These are phyloP conservation scores for Sisyra terminalis DNA, from an alignment of 2,888 invertebrate genomes.

Conservation along the genomic window DNA sequence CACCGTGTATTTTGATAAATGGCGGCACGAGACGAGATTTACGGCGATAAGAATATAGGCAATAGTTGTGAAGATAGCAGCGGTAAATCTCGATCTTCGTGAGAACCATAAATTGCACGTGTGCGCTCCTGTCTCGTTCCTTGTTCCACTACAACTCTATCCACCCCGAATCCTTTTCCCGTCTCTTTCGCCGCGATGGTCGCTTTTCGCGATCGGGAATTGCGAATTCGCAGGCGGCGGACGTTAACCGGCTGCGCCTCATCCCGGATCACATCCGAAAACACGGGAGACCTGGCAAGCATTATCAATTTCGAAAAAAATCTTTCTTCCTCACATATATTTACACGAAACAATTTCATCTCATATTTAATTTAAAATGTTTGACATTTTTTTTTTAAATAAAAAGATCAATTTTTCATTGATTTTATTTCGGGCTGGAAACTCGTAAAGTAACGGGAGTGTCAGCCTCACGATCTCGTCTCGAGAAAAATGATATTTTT, in stretches of 20 bases:
- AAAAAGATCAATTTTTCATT: too few relatives aligned
- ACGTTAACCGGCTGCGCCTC: constrained; percentile 12
- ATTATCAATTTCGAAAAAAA: background rate
- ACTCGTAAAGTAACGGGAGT: too few relatives aligned
- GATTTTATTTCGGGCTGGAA: too few relatives aligned
- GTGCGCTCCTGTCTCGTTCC: constrained; percentile 13
- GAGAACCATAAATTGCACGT: constrained; percentile 30
- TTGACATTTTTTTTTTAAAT: background rate
- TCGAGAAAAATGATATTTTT: too few relatives aligned
- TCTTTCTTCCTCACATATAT: background rate
- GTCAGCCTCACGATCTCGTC: too few relatives aligned
- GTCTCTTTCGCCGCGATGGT: constrained; percentile 13
- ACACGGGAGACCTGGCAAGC: background rate
- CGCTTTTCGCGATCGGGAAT: constrained; percentile 1
- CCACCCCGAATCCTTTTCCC: constrained; percentile 21
- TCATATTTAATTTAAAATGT: background rate
- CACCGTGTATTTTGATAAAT: constrained; percentile 22
- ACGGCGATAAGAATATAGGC: constrained; percentile 27
- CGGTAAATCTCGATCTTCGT: constrained; percentile 28
- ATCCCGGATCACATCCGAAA: background rate
- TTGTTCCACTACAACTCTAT: constrained; percentile 10
- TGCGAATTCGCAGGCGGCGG: constrained; percentile 12
- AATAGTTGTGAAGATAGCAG: constrained; percentile 28
- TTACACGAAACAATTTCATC: constrained; percentile 1
- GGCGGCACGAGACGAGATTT: constrained; percentile 24